Evolutionary conservation across 2,113 vertebrate species (phyloP).

Genomic region (Morone chrysops): DNA sequence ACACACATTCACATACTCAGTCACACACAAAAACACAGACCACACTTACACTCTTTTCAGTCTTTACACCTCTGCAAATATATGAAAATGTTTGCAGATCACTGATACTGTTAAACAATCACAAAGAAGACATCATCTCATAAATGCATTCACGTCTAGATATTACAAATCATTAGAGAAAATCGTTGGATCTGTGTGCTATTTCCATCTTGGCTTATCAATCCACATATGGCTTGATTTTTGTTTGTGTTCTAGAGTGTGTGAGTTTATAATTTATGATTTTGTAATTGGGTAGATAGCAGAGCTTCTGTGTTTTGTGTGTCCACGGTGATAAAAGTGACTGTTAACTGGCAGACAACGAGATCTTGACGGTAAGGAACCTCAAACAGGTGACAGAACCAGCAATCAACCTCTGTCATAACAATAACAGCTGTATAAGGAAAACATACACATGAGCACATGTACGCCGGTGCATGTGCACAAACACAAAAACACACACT

Average conservation of each 20-base stretch:
- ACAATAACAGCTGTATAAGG: constrained; percentile 67
- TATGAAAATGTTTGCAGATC: constrained; percentile 8
- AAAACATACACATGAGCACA: constrained; percentile 30
- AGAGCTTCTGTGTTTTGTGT: constrained; percentile 26
- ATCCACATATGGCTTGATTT: neutral
- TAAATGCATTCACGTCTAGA: neutral
- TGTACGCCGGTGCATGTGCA: constrained; percentile 7
- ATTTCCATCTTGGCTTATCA: neutral
- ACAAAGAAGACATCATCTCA: neutral
- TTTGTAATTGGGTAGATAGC: constrained; percentile 10
- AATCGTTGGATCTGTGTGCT: neutral
- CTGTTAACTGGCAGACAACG: constrained; percentile 39
- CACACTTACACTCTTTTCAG: constrained; percentile 38
- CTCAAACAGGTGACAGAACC: constrained; percentile 56
- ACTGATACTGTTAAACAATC: neutral
- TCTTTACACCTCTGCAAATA: constrained; percentile 27
- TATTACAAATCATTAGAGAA: neutral
- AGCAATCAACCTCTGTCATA: constrained; percentile 55
- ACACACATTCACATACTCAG: constrained; percentile 37
- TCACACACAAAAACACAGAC: constrained; percentile 29
- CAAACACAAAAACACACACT: constrained; percentile 11
- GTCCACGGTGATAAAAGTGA: constrained; percentile 39
- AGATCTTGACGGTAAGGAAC: constrained; percentile 50
- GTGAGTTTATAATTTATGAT: neutral
- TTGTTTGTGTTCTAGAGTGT: constrained; percentile 1